Percentiles rank a stretch among this genome's conserved stretches.
These are phyloP conservation scores for Chrysomela aeneicollis DNA, from an alignment of 2,888 invertebrate genomes.

Conservation along the genomic window DNA sequence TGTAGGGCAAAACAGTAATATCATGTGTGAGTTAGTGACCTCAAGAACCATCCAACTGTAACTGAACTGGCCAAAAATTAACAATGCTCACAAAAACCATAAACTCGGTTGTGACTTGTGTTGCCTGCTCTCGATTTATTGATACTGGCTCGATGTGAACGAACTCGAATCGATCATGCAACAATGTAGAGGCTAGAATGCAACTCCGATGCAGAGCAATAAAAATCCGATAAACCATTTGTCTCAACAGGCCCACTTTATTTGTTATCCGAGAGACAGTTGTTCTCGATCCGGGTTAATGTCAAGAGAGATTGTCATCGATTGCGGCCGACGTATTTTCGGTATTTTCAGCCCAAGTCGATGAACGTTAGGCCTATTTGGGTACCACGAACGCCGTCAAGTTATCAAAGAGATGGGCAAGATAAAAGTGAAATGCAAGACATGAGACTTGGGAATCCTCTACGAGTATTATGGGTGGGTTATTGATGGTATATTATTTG, in stretches of 20 bases:
- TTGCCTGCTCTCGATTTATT: too few species aligned
- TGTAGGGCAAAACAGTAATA: too few species aligned
- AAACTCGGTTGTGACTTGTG: too few species aligned
- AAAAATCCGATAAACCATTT: slow-evolving; percentile 2
- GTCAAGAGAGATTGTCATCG: slow-evolving; percentile 52
- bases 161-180: neutral
- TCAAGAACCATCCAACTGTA: too few species aligned
- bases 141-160: too few species aligned
- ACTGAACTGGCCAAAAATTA: too few species aligned
- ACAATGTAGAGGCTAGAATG: neutral
- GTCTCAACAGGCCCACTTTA: slow-evolving; percentile 1
- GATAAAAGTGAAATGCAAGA: slow-evolving; percentile 44
- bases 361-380: slow-evolving; percentile 40
- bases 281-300: neutral
- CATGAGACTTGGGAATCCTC: slow-evolving; percentile 42
- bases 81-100: too few species aligned
- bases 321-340: slow-evolving; percentile 56
- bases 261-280: slow-evolving; percentile 2
- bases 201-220: slow-evolving; percentile 1
- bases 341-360: slow-evolving; percentile 56
- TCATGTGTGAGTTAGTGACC: too few species aligned
- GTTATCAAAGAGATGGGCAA: slow-evolving; percentile 13
- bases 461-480: slow-evolving; percentile 41
- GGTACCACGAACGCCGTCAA: slow-evolving; percentile 21
- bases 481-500: neutral